Conservation (phyloP, 2,797 vertebrate genomes). For the Esox masquinongy region DNA sequence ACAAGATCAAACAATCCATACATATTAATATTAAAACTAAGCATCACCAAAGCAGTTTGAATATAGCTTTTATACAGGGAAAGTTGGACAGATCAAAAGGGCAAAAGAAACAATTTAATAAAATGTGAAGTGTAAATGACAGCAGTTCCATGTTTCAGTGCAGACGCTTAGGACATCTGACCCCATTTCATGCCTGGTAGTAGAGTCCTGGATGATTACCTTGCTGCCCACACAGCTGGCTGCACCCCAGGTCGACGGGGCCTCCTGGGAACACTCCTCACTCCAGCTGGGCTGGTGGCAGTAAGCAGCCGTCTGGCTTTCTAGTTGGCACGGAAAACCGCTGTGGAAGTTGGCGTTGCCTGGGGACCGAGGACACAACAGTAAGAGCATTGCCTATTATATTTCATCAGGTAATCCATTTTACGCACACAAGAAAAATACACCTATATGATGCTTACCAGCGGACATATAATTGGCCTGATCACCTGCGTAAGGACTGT, state of each 20-base stretch:
- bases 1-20: too few relatives aligned
- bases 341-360: constrained; percentile 86
- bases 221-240: constrained; percentile 82
- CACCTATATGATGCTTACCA: constrained; percentile 14
- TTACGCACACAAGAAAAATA: neutral
- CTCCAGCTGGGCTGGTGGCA: constrained; percentile 70
- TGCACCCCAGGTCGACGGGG: constrained; percentile 82
- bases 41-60: neutral
- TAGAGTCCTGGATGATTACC: constrained; percentile 54
- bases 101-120: too few relatives aligned
- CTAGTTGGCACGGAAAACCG: constrained; percentile 75
- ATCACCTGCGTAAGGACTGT: constrained; percentile 62
- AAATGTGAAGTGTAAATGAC: neutral
- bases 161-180: neutral
- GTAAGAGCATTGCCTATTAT: neutral
- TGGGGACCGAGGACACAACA: constrained; percentile 43
- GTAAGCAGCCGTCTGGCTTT: constrained; percentile 70
- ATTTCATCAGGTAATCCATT: neutral
- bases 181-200: neutral
- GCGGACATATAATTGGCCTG: constrained; percentile 55
- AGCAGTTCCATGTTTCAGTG: neutral
- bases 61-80: neutral
- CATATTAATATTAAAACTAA: neutral
- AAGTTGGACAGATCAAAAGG: neutral
- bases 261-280: constrained; percentile 72